Evolutionary conservation across 2,888 invertebrate genomes (phyloP), one percentile per base, ranked within the genome.

Genomic region (Xanthia icteritia): DNA sequence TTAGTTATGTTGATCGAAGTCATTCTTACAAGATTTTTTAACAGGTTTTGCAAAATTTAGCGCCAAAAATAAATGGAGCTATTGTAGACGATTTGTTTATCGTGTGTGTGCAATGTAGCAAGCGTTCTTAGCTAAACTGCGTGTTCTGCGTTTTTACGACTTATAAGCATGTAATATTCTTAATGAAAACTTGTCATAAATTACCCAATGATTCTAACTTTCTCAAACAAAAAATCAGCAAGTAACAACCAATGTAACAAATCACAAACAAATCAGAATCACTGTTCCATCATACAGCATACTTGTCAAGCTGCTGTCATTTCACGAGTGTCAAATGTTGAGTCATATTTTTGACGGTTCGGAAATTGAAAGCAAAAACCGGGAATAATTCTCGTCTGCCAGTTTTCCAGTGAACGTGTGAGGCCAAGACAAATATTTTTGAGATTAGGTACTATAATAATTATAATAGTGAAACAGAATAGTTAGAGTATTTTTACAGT

Each of bases 1-100:
- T 76, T 77, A 56, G 75, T 72, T 64, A 86, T 66, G 11, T 65
- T 73, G 2, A 67, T 61, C 20, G 82, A 76, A 77, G 75, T 72
- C 87, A 86, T 86, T 70, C 13, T 83, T 2, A 58, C 0, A 36
- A 73, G 17, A 67, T 17, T 31, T 23, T 1, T 27, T 2, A 36
- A 42, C 23, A 48, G 2, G 20, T 20, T 15, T 9, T 42, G 6
- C 1, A 39, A 58, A 63, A 69, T 70, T 85, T 65, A 56, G 77
- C 85, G 83, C 85, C 83, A 84, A 81, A 31, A 51, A 1, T 48
- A 58, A 13, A 17, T 31, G 4, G 5, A 36, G 51, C 20, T 20
- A 51, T 51, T 51, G 51, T 51, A 51, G 1, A 36, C 15, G n/a
- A 73, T 65, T 48, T 51, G 13, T 48, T 23, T 71, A 5, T 8